Conservation (phyloP, 2,113 vertebrate genomes). For the Anseranas semipalmata region DNA sequence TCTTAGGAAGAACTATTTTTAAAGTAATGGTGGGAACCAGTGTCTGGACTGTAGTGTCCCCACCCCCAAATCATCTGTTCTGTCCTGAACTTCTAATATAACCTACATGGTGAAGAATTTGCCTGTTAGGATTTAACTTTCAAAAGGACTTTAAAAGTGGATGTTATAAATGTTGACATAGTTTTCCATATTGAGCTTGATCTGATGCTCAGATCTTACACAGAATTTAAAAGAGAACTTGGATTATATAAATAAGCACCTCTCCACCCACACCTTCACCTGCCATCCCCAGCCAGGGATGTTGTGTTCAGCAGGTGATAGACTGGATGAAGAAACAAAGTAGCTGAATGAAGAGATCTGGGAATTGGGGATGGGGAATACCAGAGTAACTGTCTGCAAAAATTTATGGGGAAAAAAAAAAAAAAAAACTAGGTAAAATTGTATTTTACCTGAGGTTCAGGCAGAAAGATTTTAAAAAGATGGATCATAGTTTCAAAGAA, state of each 20-base stretch:
- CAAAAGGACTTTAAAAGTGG: background rate
- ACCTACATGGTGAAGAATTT: background rate
- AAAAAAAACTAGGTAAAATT: background rate
- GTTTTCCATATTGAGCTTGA: background rate
- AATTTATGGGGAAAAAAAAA: background rate
- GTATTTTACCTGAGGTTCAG: background rate
- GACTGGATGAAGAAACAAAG: background rate
- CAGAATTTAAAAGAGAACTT: background rate
- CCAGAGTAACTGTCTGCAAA: background rate
- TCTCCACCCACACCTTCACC: background rate
- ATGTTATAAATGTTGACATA: background rate
- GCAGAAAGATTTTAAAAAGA: background rate
- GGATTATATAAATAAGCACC: background rate
- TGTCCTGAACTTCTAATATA: constrained; percentile 33
- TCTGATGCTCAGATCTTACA: background rate
- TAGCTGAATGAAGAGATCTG: background rate
- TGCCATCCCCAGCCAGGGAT: background rate
- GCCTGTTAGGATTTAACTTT: constrained; percentile 5
- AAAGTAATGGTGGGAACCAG: constrained; percentile 26
- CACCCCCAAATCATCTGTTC: constrained; percentile 43
- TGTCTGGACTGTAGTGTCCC: background rate
- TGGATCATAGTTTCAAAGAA: background rate
- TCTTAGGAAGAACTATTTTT: constrained; percentile 50
- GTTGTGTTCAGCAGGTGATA: background rate
- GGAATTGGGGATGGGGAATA: background rate